Evolutionary conservation across 2,797 vertebrate species (phyloP).

Genomic region (Coccyzus lansbergi): DNA sequence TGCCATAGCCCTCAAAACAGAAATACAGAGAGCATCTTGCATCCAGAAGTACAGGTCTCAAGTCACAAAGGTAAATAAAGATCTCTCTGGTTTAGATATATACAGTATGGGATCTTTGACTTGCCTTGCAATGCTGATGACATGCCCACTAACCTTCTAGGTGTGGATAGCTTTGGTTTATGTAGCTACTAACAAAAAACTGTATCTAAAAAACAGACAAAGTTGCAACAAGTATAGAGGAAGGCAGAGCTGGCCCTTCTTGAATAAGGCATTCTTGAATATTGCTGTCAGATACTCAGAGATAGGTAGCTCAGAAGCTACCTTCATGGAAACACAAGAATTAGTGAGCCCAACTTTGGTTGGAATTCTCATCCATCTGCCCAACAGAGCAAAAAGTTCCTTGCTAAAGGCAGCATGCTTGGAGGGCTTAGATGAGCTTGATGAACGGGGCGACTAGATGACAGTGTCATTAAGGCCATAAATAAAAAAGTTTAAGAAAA

Average conservation of each 20-base stretch:
- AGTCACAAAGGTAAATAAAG: background rate
- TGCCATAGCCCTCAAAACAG: background rate
- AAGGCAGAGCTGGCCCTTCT: background rate
- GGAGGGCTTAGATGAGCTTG: background rate
- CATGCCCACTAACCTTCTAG: background rate
- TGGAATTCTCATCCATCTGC: background rate
- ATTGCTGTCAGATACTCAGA: background rate
- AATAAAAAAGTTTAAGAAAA: constrained; percentile 6
- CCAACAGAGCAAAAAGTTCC: background rate
- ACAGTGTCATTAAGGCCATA: background rate
- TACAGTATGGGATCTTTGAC: background rate
- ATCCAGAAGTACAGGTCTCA: background rate
- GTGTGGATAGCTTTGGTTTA: background rate
- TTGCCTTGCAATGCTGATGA: background rate
- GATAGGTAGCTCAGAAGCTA: background rate
- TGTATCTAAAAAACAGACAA: background rate
- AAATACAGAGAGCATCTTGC: background rate
- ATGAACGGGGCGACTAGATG: background rate
- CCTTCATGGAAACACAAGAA: background rate
- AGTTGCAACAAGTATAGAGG: background rate
- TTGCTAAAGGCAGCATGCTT: background rate
- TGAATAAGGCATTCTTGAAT: background rate
- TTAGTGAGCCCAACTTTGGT: background rate
- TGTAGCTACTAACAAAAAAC: background rate
- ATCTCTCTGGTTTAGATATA: background rate